phyloP scores from a whole-genome alignment of 2,888 invertebrate species.

The Euplagia quadripunctaria region DNA sequence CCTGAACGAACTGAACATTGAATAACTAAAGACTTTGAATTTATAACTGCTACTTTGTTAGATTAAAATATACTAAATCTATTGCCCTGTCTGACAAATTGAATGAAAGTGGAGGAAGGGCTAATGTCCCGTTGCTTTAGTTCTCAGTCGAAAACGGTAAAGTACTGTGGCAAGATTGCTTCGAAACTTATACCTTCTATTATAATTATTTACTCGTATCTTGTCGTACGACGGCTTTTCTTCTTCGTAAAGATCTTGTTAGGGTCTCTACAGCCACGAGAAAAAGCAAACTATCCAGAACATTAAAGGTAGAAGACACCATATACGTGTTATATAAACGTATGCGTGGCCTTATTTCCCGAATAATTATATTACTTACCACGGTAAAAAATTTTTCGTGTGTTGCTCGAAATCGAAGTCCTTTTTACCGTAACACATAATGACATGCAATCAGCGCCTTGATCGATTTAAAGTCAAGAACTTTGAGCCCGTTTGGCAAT shows the following conservation, averaged over 20 bases:
- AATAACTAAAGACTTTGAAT: neutral
- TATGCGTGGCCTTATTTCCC: neutral
- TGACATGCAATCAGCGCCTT: slow-evolving; percentile 1
- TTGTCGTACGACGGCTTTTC: neutral
- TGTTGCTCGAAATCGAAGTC: neutral
- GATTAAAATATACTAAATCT: neutral
- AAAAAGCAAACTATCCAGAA: neutral
- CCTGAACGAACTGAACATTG: neutral
- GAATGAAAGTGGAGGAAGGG: neutral
- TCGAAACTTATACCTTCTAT: neutral
- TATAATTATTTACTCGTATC: neutral
- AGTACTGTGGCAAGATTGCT: neutral
- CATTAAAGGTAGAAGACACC: neutral
- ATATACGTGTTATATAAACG: neutral
- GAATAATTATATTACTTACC: neutral
- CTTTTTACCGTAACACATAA: slow-evolving; percentile 1
- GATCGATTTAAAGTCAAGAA: slow-evolving; percentile 5
- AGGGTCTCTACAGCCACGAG: neutral
- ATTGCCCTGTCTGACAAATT: neutral
- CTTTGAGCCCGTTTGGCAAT: neutral
- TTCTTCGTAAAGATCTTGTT: neutral
- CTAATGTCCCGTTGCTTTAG: neutral
- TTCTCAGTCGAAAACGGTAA: neutral
- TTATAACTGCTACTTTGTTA: neutral
- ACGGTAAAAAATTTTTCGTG: neutral